These are phyloP conservation scores for Adela reaumurella DNA, from an alignment of 2,888 invertebrate species.

Conservation along the genomic window DNA sequence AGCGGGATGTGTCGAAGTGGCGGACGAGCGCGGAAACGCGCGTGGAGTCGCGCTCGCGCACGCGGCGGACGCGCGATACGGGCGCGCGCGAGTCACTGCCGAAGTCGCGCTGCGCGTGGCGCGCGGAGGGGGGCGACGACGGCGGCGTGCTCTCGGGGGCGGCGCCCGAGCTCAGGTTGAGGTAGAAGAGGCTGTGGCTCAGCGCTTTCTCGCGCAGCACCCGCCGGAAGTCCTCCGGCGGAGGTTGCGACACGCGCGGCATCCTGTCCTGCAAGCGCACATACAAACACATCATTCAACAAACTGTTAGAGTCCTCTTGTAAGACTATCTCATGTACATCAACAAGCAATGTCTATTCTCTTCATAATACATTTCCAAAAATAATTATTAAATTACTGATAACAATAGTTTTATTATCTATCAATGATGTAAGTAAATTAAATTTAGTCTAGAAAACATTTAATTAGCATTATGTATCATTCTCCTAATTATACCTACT, in stretches of 20 bases:
- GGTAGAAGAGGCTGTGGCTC: slow-evolving; percentile 47
- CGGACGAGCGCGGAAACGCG: slow-evolving; percentile 38
- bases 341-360: too few relatives aligned
- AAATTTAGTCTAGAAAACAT: too few relatives aligned
- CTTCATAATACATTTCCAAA: too few relatives aligned
- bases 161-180: slow-evolving; percentile 40
- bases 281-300: neutral
- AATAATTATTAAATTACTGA: too few relatives aligned
- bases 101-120: neutral
- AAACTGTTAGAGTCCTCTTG: too few relatives aligned
- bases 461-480: too few relatives aligned
- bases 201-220: slow-evolving; percentile 48
- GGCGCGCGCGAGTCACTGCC: slow-evolving; percentile 8
- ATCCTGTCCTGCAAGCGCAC: slow-evolving; percentile 22
- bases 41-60: slow-evolving; percentile 32
- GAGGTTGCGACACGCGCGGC: slow-evolving; percentile 38
- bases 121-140: slow-evolving; percentile 11
- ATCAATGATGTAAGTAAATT: too few relatives aligned
- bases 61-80: slow-evolving; percentile 30
- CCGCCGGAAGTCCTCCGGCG: slow-evolving; percentile 45
- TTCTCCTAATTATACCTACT: too few relatives aligned
- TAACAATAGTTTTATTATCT: too few relatives aligned
- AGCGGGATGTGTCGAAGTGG: slow-evolving; percentile 37
- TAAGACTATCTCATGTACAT: too few relatives aligned
- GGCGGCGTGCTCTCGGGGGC: slow-evolving; percentile 20